phyloP scores from a whole-genome alignment of 2,797 vertebrate genomes.

The Monodelphis domestica region DNA sequence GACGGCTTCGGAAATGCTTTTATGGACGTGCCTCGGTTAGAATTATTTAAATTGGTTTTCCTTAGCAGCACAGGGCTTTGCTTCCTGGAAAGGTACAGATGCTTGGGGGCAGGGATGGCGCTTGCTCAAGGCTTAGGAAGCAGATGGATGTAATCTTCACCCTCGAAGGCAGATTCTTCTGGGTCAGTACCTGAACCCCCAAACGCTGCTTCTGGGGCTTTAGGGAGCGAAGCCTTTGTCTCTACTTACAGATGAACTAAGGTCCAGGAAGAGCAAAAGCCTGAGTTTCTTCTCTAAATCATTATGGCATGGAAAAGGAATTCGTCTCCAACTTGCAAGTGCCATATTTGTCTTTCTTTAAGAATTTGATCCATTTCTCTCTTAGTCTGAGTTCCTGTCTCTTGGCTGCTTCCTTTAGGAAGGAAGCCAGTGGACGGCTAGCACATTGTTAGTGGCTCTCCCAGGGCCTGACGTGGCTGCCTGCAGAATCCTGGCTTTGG shows the following conservation, averaged over 20 bases:
- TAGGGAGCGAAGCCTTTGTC: background rate
- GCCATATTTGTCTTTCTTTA: background rate
- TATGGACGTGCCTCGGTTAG: background rate
- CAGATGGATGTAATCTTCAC: background rate
- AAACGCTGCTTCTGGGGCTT: background rate
- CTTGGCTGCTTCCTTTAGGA: background rate
- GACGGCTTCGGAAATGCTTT: background rate
- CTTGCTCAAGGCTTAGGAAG: background rate
- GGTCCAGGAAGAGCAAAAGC: background rate
- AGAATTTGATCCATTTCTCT: background rate
- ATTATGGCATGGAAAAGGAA: background rate
- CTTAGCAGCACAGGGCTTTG: background rate
- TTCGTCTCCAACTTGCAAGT: background rate
- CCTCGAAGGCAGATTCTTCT: background rate
- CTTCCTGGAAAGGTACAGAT: background rate
- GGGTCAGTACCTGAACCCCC: background rate
- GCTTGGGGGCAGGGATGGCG: background rate
- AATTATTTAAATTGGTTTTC: slow-evolving; percentile 8
- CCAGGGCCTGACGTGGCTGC: background rate
- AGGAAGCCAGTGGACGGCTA: background rate
- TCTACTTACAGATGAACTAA: background rate
- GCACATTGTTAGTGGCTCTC: background rate
- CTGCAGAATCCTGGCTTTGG: background rate
- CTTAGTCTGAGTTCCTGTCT: background rate
- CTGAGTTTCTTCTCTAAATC: background rate